Evolutionary conservation across 2,113 vertebrate genomes (phyloP).

Genomic region (Lipophrys pholis): DNA sequence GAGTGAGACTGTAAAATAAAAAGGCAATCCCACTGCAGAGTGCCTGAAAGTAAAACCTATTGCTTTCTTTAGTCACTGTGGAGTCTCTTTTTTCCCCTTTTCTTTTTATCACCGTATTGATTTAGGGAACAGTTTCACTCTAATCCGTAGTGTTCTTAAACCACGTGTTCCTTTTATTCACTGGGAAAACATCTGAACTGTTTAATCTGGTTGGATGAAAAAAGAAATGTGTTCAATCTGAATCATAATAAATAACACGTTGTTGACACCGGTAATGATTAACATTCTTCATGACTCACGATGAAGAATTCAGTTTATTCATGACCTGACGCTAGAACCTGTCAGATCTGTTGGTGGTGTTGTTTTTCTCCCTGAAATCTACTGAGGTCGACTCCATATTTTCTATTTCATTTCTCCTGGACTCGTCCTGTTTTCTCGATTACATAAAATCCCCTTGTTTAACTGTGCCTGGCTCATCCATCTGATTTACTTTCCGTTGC

Average conservation of each 20-base stretch:
- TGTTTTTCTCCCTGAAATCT: neutral
- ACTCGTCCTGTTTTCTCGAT: neutral
- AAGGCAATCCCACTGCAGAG: conserved; percentile 39
- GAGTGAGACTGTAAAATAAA: conserved; percentile 56
- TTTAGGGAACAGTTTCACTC: neutral
- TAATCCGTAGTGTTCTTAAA: no score
- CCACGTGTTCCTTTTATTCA: conserved; percentile 1
- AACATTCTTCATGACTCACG: neutral
- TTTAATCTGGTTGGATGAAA: neutral
- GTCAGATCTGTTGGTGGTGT: neutral
- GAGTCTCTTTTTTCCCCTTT: neutral
- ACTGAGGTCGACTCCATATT: neutral
- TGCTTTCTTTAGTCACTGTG: conserved; percentile 10
- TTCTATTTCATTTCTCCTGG: neutral
- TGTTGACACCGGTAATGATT: neutral
- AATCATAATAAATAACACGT: neutral
- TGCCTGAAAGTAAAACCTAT: conserved; percentile 19
- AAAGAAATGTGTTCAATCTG: neutral
- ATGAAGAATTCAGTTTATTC: conserved; percentile 28
- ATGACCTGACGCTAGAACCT: neutral
- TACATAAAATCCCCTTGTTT: neutral
- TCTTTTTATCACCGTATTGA: neutral
- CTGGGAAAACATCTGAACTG: neutral
- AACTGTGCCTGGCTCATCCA: no score
- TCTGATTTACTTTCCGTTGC: no score